Percentiles rank a stretch among this genome's conserved stretches.
These are phyloP conservation scores for Aphaenogaster rudis DNA, from an alignment of 1,140 invertebrate genomes.

Conservation along the genomic window DNA sequence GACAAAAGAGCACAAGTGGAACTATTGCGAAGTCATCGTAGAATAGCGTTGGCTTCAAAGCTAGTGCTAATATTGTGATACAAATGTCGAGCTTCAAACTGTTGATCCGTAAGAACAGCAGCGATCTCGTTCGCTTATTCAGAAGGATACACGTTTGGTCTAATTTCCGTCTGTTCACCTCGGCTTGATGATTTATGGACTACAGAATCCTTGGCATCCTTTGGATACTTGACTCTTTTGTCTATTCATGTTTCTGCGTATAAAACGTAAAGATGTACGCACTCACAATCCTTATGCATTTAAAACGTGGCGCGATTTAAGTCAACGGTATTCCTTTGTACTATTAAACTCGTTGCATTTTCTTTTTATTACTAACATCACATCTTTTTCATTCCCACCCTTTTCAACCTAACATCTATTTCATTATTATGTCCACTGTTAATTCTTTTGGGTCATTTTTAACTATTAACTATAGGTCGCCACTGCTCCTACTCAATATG, in stretches of 20 bases:
- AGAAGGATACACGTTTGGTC: neutral
- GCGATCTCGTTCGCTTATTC: neutral
- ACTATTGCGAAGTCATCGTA: conserved; percentile 25
- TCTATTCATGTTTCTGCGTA: neutral
- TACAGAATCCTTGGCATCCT: neutral
- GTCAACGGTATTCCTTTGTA: neutral
- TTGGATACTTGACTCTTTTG: neutral
- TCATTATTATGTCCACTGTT: neutral
- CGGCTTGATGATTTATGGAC: neutral
- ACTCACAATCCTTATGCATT: neutral
- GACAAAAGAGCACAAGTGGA: conserved; percentile 29
- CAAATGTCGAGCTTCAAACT: neutral
- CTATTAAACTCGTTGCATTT: neutral
- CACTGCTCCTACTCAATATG: no score
- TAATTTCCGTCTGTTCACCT: conserved; percentile 1
- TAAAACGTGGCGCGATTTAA: neutral
- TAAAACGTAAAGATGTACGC: neutral
- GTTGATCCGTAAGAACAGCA: neutral
- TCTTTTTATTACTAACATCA: neutral
- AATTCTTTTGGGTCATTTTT: no score
- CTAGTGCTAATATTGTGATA: conserved; percentile 13
- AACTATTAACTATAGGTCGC: no score
- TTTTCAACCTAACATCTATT: neutral
- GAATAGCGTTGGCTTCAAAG: neutral
- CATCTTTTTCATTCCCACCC: neutral